Evolutionary conservation across 2,888 invertebrate species (phyloP).

Genomic region (Tethea ocularis): DNA sequence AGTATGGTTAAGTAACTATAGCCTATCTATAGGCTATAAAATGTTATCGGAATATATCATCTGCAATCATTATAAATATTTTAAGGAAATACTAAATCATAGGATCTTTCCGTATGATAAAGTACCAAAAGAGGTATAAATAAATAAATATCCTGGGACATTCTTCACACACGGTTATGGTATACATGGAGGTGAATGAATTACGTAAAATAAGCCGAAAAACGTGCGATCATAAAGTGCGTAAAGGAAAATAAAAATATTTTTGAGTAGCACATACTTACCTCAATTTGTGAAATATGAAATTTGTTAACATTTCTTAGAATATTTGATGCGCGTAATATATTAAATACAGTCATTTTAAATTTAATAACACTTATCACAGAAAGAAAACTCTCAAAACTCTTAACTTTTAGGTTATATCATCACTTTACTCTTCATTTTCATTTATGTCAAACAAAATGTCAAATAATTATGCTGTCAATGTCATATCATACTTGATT

Average conservation of each 20-base stretch:
- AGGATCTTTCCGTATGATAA: too few relatives aligned
- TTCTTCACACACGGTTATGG: too few relatives aligned
- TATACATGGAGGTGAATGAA: too few relatives aligned
- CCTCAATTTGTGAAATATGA: conserved; percentile 57
- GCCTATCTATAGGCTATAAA: too few relatives aligned
- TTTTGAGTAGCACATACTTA: conserved; percentile 32
- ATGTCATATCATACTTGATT: too few relatives aligned
- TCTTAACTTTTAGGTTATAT: conserved; percentile 45
- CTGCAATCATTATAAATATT: too few relatives aligned
- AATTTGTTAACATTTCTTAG: conserved; percentile 52
- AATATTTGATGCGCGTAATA: conserved; percentile 54
- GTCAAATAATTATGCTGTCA: too few relatives aligned
- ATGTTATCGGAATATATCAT: too few relatives aligned
- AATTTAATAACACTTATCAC: conserved; percentile 36
- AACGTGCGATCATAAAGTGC: not conserved
- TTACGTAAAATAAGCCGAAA: conserved; percentile 50
- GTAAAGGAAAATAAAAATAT: conserved; percentile 17
- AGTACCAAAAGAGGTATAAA: not conserved
- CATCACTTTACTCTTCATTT: conserved; percentile 7
- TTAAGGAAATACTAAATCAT: too few relatives aligned
- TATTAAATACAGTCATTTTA: conserved; percentile 68
- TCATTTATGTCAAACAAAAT: not conserved
- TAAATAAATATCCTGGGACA: too few relatives aligned
- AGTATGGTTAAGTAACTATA: too few relatives aligned
- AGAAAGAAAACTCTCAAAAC: conserved; percentile 42